These are phyloP conservation scores for Tachystola acroxantha DNA, from an alignment of 2,888 invertebrate genomes.

Conservation along the genomic window DNA sequence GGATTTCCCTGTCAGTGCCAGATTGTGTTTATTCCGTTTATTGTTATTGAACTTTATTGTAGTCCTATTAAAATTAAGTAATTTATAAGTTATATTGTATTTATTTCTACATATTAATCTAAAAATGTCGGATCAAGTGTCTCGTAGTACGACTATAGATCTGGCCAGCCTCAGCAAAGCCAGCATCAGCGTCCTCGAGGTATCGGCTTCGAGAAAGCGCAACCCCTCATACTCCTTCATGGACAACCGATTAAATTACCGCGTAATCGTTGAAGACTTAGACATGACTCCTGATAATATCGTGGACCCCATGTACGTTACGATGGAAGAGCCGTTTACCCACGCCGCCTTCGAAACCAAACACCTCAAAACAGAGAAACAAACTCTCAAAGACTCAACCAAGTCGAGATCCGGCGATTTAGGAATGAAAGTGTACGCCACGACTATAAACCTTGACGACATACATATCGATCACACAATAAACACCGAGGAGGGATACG, in stretches of 20 bases:
- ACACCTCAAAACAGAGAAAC: conserved; percentile 33
- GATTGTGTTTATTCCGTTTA: too few relatives aligned
- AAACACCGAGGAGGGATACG: conserved; percentile 54
- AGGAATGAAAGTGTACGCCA: conserved; percentile 61
- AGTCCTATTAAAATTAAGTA: too few relatives aligned
- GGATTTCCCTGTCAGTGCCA: too few relatives aligned
- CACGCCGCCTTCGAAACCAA: conserved; percentile 58
- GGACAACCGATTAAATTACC: conserved; percentile 42
- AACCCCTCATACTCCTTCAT: conserved; percentile 32
- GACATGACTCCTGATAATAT: conserved; percentile 60
- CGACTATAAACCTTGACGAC: conserved; percentile 72
- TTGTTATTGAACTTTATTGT: too few relatives aligned
- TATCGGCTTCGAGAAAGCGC: not conserved
- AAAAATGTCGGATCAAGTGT: not conserved
- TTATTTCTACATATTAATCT: too few relatives aligned
- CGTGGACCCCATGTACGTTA: conserved; percentile 36
- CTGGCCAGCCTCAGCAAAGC: not conserved
- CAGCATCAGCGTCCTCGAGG: not conserved
- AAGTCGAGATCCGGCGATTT: conserved; percentile 22
- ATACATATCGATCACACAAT: conserved; percentile 69
- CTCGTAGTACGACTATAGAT: not conserved
- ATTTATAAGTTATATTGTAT: too few relatives aligned
- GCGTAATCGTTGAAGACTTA: conserved; percentile 33
- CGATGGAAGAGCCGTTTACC: conserved; percentile 45
- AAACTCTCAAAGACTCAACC: conserved; percentile 7